Conservation (phyloP, 2,113 vertebrate genomes). For the Seriola quinqueradiata region DNA sequence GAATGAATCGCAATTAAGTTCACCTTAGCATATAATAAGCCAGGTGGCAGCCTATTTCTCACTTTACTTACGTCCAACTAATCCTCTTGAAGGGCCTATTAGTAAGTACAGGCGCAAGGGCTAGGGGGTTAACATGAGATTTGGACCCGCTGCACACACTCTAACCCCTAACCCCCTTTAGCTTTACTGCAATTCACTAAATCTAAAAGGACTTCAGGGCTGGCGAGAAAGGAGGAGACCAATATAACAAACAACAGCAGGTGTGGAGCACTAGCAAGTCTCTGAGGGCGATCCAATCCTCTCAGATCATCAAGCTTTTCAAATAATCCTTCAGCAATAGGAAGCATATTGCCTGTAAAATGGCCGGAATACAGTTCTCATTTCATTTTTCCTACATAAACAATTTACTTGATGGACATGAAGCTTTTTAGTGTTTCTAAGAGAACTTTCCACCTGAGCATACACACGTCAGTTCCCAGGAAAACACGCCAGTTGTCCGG, state of each 20-base stretch:
- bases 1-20: neutral
- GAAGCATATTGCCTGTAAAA: neutral
- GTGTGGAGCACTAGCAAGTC: conserved; percentile 18
- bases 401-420: neutral
- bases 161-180: conserved; percentile 46
- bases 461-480: neutral
- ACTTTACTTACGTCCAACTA: conserved; percentile 58
- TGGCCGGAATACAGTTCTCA: too few species aligned
- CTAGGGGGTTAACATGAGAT: conserved; percentile 67
- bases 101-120: conserved; percentile 36
- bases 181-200: conserved; percentile 10
- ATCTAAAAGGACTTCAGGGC: neutral
- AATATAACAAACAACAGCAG: conserved; percentile 56
- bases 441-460: neutral
- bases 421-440: neutral
- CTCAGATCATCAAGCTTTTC: conserved; percentile 24
- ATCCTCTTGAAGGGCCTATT: conserved; percentile 74
- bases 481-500: conserved; percentile 36
- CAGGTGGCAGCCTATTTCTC: conserved; percentile 65
- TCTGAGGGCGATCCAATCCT: conserved; percentile 19
- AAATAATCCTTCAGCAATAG: conserved; percentile 1
- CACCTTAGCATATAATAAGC: conserved; percentile 41
- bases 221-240: neutral
- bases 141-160: conserved; percentile 45
- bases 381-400: neutral